Conservation (phyloP, 2,888 invertebrate species). For the Smittia aterrima region DNA sequence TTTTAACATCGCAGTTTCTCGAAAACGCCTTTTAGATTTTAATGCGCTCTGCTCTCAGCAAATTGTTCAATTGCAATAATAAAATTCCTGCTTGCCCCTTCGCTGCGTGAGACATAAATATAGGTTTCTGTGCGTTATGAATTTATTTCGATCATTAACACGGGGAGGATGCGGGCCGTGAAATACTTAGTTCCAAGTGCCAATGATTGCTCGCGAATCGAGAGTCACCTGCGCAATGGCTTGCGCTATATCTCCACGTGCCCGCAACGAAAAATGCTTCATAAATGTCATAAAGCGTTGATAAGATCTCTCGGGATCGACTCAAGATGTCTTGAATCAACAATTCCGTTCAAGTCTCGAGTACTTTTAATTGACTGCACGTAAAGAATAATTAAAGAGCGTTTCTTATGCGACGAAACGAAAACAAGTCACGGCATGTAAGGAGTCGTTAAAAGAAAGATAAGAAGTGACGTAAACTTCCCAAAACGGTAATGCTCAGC, state of each 20-base stretch:
- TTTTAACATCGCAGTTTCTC: background rate
- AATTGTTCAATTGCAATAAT: conserved; percentile 39
- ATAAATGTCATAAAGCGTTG: background rate
- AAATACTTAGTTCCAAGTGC: background rate
- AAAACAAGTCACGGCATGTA: background rate
- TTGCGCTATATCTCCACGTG: conserved; percentile 22
- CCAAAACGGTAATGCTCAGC: conserved; percentile 17
- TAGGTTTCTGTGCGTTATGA: conserved; percentile 14
- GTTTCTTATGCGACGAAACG: background rate
- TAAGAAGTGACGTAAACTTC: background rate
- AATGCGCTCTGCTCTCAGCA: conserved; percentile 24
- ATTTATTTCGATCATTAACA: conserved; percentile 10
- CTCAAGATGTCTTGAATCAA: background rate
- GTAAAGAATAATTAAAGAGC: conserved; percentile 8
- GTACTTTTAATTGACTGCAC: background rate
- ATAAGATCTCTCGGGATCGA: background rate
- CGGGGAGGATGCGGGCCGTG: conserved; percentile 29
- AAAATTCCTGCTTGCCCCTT: conserved; percentile 26
- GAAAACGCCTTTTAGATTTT: conserved; percentile 34
- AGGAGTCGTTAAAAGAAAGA: background rate
- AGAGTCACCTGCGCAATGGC: background rate
- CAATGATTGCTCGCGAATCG: background rate
- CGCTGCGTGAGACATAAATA: conserved; percentile 32
- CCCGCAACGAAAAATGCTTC: conserved; percentile 22
- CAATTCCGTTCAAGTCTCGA: conserved; percentile 14